These are phyloP conservation scores for Loxodonta africana DNA, from an alignment of 2,113 vertebrate species.

Conservation along the genomic window DNA sequence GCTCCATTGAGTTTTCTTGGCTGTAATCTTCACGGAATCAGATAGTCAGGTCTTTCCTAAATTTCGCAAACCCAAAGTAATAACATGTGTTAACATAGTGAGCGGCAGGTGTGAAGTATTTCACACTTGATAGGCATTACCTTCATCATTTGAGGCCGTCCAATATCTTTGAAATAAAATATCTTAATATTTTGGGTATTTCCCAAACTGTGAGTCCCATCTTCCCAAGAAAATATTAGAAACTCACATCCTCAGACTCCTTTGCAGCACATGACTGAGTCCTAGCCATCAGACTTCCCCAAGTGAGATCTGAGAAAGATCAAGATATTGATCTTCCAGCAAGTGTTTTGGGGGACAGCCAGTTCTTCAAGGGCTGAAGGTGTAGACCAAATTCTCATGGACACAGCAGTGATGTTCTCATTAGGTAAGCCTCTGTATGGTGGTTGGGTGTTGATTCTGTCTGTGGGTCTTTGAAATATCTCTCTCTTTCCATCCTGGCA, in stretches of 20 bases:
- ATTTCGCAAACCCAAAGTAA: background rate
- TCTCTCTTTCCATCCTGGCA: background rate
- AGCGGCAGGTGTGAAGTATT: background rate
- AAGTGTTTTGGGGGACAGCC: background rate
- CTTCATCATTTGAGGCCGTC: background rate
- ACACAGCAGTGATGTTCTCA: background rate
- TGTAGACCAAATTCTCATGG: background rate
- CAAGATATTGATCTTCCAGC: background rate
- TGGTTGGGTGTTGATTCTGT: background rate
- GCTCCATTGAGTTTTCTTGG: background rate
- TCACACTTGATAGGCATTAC: background rate
- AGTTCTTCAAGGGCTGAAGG: too few species aligned
- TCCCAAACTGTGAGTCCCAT: background rate
- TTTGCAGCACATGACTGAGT: background rate
- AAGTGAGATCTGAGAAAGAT: background rate
- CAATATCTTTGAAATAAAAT: slow-evolving; percentile 1
- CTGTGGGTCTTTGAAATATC: background rate
- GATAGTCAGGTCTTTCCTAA: background rate
- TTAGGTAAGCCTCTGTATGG: background rate
- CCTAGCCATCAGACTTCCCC: background rate
- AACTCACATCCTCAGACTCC: background rate
- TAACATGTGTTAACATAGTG: background rate
- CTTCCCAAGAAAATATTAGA: background rate
- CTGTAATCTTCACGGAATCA: background rate
- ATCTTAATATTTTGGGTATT: background rate